Percentiles rank a stretch among this genome's conserved stretches.
phyloP scores from a whole-genome alignment of 2,797 vertebrate species.

The Gephyroberyx darwinii region DNA sequence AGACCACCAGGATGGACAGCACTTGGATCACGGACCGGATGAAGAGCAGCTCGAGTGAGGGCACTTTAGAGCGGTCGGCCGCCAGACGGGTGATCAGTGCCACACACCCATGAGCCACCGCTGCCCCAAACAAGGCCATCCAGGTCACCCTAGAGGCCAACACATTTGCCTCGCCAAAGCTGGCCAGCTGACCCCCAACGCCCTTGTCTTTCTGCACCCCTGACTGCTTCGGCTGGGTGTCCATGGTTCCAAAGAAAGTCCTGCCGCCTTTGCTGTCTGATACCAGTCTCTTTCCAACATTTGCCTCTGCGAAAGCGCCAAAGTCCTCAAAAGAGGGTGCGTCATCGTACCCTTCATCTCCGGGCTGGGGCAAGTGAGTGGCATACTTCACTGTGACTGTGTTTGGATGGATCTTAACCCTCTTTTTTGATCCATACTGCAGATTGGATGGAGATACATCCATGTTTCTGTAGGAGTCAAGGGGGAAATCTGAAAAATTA shows the following conservation, averaged over 20 bases:
- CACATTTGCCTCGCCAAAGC: slow-evolving; percentile 88
- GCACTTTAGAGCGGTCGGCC: slow-evolving; percentile 96
- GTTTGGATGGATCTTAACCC: slow-evolving; percentile 96
- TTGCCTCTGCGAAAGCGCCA: slow-evolving; percentile 88
- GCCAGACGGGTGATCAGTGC: slow-evolving; percentile 93
- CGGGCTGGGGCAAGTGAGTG: slow-evolving; percentile 95
- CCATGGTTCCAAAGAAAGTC: slow-evolving; percentile 92
- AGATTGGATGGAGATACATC: slow-evolving; percentile 84
- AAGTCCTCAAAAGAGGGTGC: slow-evolving; percentile 89
- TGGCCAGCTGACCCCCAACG: slow-evolving; percentile 83
- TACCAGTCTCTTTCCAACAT: slow-evolving; percentile 87
- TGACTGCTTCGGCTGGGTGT: slow-evolving; percentile 78
- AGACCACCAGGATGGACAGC: slow-evolving; percentile 91
- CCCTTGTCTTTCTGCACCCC: slow-evolving; percentile 79
- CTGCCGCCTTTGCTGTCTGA: slow-evolving; percentile 83
- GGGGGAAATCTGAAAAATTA: slow-evolving; percentile 60
- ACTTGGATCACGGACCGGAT: slow-evolving; percentile 97
- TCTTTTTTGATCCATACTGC: slow-evolving; percentile 91
- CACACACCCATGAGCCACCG: slow-evolving; percentile 93
- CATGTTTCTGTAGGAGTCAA: slow-evolving; percentile 80
- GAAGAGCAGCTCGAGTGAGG: slow-evolving; percentile 96
- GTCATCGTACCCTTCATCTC: slow-evolving; percentile 92
- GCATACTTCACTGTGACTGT: slow-evolving; percentile 96
- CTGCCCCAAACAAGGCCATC: slow-evolving; percentile 94
- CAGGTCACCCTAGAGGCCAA: slow-evolving; percentile 92